Evolutionary conservation across 2,797 vertebrate species (phyloP).

Genomic region (Cossypha niveicapilla): DNA sequence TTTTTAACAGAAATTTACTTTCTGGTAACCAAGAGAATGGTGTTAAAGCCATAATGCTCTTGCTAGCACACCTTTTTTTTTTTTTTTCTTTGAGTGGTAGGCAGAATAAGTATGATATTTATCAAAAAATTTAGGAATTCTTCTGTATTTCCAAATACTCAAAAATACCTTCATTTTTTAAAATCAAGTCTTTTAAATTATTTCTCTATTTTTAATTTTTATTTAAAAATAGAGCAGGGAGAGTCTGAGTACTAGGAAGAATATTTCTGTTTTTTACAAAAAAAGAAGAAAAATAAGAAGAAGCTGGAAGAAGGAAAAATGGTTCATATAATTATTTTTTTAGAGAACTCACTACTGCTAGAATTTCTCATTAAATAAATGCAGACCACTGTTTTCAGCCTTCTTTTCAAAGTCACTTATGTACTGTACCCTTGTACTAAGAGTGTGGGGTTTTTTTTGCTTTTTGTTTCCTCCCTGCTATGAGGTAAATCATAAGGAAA

Average conservation of each 20-base stretch:
- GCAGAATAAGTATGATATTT: not conserved
- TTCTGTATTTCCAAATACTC: not conserved
- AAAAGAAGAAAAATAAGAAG: not conserved
- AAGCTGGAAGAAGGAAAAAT: not conserved
- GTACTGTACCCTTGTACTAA: not conserved
- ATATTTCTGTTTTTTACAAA: not conserved
- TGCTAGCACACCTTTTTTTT: not conserved
- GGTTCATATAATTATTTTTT: not conserved
- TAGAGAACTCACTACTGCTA: not conserved
- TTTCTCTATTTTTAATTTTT: not conserved
- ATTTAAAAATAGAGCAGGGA: not conserved
- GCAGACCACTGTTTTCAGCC: not conserved
- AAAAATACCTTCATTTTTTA: not conserved
- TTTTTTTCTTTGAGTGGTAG: not conserved
- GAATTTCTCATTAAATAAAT: not conserved
- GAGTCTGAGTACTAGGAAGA: not conserved
- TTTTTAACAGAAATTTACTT: not conserved
- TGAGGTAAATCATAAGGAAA: not conserved
- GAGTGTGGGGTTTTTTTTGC: fast-evolving
- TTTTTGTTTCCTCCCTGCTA: not conserved
- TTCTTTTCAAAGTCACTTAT: not conserved
- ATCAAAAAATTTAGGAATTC: not conserved
- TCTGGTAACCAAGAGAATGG: not conserved
- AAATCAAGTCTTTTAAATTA: not conserved
- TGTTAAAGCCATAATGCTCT: not conserved